Conservation (phyloP, 2,888 invertebrate species). For the Lymantria monacha region DNA sequence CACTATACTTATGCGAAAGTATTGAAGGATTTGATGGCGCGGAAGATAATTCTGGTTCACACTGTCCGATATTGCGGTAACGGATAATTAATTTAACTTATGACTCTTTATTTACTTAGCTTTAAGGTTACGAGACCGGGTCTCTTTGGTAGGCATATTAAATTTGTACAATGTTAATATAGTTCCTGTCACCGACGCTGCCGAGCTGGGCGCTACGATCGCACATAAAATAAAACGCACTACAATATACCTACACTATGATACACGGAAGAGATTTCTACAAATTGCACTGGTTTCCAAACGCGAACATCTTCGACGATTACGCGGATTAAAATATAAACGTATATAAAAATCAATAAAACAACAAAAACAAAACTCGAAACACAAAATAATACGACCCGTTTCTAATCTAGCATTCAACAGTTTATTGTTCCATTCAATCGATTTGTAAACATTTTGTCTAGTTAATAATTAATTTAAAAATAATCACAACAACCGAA, state of each 20-base stretch:
- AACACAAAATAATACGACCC: conserved; percentile 82
- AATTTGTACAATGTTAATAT: conserved; percentile 80
- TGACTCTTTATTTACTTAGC: conserved; percentile 77
- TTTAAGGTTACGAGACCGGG: conserved; percentile 82
- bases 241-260: conserved; percentile 78
- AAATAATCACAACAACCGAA: conserved; percentile 83
- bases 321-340: conserved; percentile 74
- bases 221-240: conserved; percentile 68
- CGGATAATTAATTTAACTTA: conserved; percentile 74
- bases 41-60: conserved; percentile 68
- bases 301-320: conserved; percentile 77
- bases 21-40: conserved; percentile 78
- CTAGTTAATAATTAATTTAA: conserved; percentile 68
- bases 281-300: conserved; percentile 82
- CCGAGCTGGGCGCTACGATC: conserved; percentile 56
- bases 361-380: conserved; percentile 77
- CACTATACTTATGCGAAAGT: conserved; percentile 81
- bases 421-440: conserved; percentile 74
- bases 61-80: conserved; percentile 64
- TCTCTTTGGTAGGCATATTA: conserved; percentile 83
- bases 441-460: conserved; percentile 64
- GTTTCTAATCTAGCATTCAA: conserved; percentile 79
- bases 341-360: conserved; percentile 69
- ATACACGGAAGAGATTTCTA: conserved; percentile 81
- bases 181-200: conserved; percentile 67